These are phyloP conservation scores for Acropora tenuis DNA, from an alignment of 64 coral and sea anemone genomes.

Conservation along the genomic window DNA sequence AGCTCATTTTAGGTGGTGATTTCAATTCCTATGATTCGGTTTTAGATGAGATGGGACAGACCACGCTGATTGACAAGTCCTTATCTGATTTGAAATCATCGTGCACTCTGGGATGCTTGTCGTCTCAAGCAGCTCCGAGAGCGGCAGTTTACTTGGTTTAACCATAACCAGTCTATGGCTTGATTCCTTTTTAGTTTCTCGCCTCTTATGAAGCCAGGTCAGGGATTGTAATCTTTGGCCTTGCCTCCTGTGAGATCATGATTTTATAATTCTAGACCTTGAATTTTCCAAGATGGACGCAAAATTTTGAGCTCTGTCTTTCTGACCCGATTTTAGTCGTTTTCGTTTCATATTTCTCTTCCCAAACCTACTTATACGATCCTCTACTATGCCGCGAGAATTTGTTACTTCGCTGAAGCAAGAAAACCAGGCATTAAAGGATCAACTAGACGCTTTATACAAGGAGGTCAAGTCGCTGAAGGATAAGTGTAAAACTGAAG, in stretches of 20 bases:
- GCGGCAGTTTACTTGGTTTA: slow-evolving; percentile 24
- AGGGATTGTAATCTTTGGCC: not conserved
- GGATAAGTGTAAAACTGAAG: not conserved
- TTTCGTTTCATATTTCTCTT: not conserved
- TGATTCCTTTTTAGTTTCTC: slow-evolving; percentile 36
- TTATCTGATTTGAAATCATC: not conserved
- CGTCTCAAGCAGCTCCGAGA: not conserved
- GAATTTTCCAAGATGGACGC: not conserved
- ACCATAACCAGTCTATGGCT: not conserved
- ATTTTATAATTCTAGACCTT: not conserved
- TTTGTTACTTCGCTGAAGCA: not conserved
- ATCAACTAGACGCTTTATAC: not conserved
- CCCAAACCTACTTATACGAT: not conserved
- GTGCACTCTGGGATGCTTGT: slow-evolving; percentile 16
- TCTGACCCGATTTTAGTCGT: not conserved
- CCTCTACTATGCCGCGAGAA: not conserved
- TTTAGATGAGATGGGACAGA: not conserved
- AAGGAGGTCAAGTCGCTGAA: not conserved
- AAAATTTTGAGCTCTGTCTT: not conserved
- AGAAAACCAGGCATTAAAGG: not conserved
- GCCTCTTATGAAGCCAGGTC: not conserved
- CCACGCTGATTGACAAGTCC: not conserved
- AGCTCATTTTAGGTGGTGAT: not conserved
- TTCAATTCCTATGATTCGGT: not conserved
- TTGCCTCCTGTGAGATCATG: slow-evolving; percentile 30